Percentiles rank a stretch among this genome's conserved stretches.
Conservation (phyloP, 2,113 vertebrate species). For the Spheniscus mendiculus region DNA sequence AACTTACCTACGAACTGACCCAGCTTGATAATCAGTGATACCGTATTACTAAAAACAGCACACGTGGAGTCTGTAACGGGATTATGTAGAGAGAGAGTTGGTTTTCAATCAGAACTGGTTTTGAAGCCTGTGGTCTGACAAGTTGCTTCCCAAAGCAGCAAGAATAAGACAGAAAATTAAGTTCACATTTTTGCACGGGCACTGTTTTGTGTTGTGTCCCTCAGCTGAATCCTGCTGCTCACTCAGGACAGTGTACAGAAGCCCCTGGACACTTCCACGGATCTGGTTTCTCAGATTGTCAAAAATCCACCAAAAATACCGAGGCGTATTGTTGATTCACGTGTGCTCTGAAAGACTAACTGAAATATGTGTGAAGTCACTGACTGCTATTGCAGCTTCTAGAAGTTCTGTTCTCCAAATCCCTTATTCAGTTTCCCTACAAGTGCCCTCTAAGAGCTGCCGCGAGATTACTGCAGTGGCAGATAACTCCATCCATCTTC, state of each 20-base stretch:
- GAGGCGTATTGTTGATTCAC: background rate
- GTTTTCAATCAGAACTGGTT: background rate
- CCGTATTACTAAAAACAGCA: background rate
- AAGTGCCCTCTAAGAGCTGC: background rate
- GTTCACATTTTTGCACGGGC: background rate
- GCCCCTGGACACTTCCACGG: background rate
- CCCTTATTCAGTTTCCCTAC: background rate
- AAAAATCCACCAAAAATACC: background rate
- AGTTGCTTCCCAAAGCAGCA: background rate
- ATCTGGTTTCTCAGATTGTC: background rate
- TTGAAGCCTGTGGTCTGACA: background rate
- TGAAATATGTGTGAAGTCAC: background rate
- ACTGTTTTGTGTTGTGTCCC: background rate
- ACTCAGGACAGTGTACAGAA: background rate
- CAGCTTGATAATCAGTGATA: background rate
- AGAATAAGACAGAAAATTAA: background rate
- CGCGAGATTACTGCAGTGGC: background rate
- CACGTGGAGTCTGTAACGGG: background rate
- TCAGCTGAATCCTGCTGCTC: background rate
- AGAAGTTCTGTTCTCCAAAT: background rate
- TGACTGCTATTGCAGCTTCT: background rate
- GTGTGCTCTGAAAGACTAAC: background rate
- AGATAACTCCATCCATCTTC: slow-evolving; percentile 24
- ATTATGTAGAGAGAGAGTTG: background rate
- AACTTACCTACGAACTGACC: background rate